Conservation (phyloP, 2,113 vertebrate genomes). For the Dolichallabes microphthalmus region DNA sequence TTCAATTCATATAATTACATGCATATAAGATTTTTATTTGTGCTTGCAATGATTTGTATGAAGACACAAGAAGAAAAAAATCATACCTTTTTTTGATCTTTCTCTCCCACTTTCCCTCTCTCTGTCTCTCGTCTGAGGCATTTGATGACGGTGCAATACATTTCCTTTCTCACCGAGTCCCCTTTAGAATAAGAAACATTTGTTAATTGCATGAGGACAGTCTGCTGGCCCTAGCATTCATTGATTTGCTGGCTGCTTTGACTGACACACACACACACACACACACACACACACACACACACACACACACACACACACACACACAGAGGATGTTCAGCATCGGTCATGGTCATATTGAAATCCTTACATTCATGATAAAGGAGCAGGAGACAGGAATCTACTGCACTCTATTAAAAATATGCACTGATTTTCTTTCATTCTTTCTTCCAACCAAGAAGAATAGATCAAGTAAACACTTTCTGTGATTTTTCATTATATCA, state of each 20-base stretch:
- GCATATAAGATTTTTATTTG: not conserved
- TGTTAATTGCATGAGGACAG: slow-evolving; percentile 46
- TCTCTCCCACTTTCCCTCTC: not conserved
- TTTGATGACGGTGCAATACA: slow-evolving; percentile 23
- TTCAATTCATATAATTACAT: not conserved
- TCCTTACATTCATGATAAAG: not conserved
- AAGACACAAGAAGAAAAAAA: not conserved
- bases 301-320: not conserved
- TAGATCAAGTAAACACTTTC: not conserved
- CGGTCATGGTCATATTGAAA: not conserved
- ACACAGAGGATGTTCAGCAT: not conserved
- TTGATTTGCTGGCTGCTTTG: slow-evolving; percentile 45
- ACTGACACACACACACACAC: not conserved
- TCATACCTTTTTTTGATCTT: not conserved
- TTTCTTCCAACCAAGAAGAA: not conserved
- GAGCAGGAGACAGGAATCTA: not conserved
- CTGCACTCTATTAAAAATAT: not conserved
- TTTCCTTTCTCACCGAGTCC: slow-evolving; percentile 32
- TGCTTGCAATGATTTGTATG: not conserved
- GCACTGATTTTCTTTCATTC: not conserved
- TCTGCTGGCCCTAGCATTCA: slow-evolving; percentile 34
- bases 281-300: not conserved
- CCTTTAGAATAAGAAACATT: slow-evolving; percentile 44
- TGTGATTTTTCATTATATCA: not conserved
- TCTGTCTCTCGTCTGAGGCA: not conserved